Evolutionary conservation across 2,113 vertebrate species (phyloP).

Genomic region (Gallinago jamesoni): DNA sequence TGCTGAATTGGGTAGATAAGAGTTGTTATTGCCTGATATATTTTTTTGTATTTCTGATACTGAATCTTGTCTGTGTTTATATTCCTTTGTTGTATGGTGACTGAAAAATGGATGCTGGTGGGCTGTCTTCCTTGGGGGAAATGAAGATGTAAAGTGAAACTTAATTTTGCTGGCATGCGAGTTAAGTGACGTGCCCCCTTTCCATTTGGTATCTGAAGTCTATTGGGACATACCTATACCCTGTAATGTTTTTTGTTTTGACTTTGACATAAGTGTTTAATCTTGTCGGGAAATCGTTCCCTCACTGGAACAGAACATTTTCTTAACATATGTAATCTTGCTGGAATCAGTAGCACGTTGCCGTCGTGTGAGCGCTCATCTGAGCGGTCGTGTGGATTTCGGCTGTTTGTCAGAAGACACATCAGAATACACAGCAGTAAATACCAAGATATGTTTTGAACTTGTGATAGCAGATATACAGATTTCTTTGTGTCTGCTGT

Average conservation of each 20-base stretch:
- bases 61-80: neutral
- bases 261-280: neutral
- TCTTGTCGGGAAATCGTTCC: neutral
- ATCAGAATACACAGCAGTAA: neutral
- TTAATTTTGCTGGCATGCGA: neutral
- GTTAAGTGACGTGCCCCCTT: rapidly evolving
- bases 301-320: neutral
- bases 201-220: neutral
- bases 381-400: neutral
- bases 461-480: neutral
- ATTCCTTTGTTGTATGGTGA: neutral
- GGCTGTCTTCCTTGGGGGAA: neutral
- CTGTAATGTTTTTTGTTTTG: neutral
- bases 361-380: rapidly evolving
- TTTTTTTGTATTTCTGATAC: neutral
- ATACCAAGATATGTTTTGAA: neutral
- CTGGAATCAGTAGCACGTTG: neutral
- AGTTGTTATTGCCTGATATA: neutral
- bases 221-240: neutral
- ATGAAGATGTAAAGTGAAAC: neutral
- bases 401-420: neutral
- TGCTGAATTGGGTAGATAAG: neutral
- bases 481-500: neutral
- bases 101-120: neutral
- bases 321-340: neutral